Evolutionary conservation across 2,888 invertebrate genomes (phyloP), one percentile per base, ranked within the genome.

Genomic region (Tribolium freemani): DNA sequence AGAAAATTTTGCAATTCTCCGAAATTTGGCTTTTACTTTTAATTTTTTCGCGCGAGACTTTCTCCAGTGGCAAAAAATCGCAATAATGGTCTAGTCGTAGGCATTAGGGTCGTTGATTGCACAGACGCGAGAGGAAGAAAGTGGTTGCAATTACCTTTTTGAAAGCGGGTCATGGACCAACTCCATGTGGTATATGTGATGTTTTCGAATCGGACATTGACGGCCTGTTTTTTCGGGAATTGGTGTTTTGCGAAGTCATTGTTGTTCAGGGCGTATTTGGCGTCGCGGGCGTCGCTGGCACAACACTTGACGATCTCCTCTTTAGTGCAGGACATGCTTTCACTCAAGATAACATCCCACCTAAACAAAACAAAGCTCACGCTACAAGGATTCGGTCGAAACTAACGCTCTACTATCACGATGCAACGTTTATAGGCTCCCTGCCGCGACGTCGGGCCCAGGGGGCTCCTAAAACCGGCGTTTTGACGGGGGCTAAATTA

Each of bases 191-290:
- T 85, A 81, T 92, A 94, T 0, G 89, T 89, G 31, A 95, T 88
- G 80, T 94, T 88, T 69, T 88, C 88, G 82, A 94, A 95, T 75
- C 91, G 89, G 67, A 95, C 85, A 77, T 93, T 89, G 69, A 94
- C 88, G 8, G 91, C 90, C 50, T 90, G 89, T 75, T 93, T 89
- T 76, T 84, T 86, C 10, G 89, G 88, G 69, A 90, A 90, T 20
- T 84, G 84, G 64, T 87, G 85, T 31, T 86, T 87, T 70, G 86
- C 58, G 64, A 73, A 77, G 5, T 76, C 71, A 73, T 83, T 83
- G 68, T 83, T 84, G 69, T 74, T 68, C 66, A 72, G 66, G 54
- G 74, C 73, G 38, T 57, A 71, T 57, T 58, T 58, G n/a, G 60
- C 1, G 31, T 6, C 64, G 50, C 3, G 77, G 6, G 75, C 26